Conservation (phyloP, 2,888 invertebrate genomes). For the Ischnura elegans region DNA sequence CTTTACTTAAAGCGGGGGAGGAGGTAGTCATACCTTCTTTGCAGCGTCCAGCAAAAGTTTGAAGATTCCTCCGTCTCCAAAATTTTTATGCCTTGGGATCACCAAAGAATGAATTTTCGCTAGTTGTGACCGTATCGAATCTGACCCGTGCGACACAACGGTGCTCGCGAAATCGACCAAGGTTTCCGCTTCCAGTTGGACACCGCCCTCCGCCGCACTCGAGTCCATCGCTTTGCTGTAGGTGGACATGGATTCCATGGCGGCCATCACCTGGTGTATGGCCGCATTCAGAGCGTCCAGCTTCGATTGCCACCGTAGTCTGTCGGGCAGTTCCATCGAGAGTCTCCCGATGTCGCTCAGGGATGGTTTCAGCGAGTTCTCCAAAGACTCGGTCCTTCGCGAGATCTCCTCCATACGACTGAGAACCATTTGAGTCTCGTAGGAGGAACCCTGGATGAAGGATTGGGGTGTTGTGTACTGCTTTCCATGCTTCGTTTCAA, state of each 20-base stretch:
- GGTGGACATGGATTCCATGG: conserved; percentile 82
- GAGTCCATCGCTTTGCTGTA: conserved; percentile 79
- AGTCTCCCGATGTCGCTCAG: conserved; percentile 73
- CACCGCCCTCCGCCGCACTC: background rate
- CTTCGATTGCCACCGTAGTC: conserved; percentile 81
- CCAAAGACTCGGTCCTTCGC: conserved; percentile 73
- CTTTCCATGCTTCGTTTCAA: background rate
- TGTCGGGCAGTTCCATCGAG: conserved; percentile 77
- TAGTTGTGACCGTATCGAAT: conserved; percentile 83
- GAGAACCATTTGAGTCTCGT: conserved; percentile 71
- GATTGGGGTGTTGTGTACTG: background rate
- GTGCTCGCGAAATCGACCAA: conserved; percentile 85
- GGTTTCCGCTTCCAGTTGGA: conserved; percentile 80
- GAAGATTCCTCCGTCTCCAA: conserved; percentile 79
- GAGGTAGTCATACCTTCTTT: conserved; percentile 72
- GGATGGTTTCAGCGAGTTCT: conserved; percentile 72
- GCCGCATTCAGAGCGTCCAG: conserved; percentile 83
- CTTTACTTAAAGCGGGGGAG: too few species aligned
- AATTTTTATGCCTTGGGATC: conserved; percentile 75
- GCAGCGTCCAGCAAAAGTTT: conserved; percentile 73
- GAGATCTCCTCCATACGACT: conserved; percentile 73
- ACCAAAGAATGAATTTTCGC: conserved; percentile 84
- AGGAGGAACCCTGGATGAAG: background rate
- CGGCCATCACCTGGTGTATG: conserved; percentile 81
- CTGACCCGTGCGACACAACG: conserved; percentile 84